Evolutionary conservation across 2,797 vertebrate genomes (phyloP), one percentile per base, ranked within the genome.

Genomic region (Vespertilio murinus): DNA sequence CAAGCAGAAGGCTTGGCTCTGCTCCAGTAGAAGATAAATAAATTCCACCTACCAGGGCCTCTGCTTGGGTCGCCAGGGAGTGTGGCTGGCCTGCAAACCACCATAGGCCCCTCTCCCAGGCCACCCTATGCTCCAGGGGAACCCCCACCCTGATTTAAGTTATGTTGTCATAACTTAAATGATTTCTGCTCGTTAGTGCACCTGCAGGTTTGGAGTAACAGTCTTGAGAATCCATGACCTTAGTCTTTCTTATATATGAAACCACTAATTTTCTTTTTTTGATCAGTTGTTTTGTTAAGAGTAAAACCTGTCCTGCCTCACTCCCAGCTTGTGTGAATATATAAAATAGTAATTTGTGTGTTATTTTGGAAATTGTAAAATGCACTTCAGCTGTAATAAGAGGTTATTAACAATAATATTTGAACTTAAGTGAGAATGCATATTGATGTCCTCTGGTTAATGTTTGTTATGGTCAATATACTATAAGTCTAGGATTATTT

Each of bases 331-430:
- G 49, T 78, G 33, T 77, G 59, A 92, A 16, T 61, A 94, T 40
- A 69, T 81, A 77, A 93, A 64, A 73, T 88, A 61, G 65, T 59
- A 65, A 18, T 54, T 30, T 69, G 18, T 59, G 0, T 71, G 79
- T 75, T n/a, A 92, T 77, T 95, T 90, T 93, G 16, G 47, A 88
- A 88, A 67, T 64, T 64, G 18, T 80, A 40, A 78, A 88, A 69
- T 75, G 17, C n/a, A 74, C 2, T 71, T 33, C n/a, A 64, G 42
- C 47, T 79, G 9, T 59, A 86, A 49, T 79, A 64, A 61, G 12
- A 74, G 25, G 13, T 47, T n/a, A 77, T 86, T 88, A 90, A 42
- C 22, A 35, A 14, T 75, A 71, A 74, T 65, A 54, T 45, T 84
- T 28, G 20, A 84, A 92, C 2, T 80, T 85, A 65, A 73, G 17